A percentile compares a stretch with the other conserved stretches of the same genome.
These are phyloP conservation scores for Sogatella furcifera DNA, from an alignment of 1,140 invertebrate species.

Conservation along the genomic window DNA sequence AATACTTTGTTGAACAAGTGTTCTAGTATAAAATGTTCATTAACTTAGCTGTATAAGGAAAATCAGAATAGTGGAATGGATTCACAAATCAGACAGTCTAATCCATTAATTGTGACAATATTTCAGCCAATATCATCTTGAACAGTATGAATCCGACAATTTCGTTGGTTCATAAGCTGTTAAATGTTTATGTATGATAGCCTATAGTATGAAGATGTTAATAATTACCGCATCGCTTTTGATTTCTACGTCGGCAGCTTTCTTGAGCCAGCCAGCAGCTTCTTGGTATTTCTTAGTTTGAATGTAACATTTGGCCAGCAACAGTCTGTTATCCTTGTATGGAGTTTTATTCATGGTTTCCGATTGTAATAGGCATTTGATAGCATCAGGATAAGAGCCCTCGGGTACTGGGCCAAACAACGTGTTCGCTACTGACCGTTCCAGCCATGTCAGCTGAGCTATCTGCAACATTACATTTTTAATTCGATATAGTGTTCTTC, in stretches of 20 bases:
- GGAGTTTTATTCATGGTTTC: constrained; percentile 45
- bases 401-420: constrained; percentile 54
- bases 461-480: constrained; percentile 33
- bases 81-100: too few species aligned
- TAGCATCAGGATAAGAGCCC: constrained; percentile 52
- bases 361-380: constrained; percentile 50
- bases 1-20: too few species aligned
- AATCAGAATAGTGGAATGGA: too few species aligned
- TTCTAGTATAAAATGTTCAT: too few species aligned
- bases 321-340: constrained; percentile 60
- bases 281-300: constrained; percentile 37
- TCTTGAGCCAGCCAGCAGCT: constrained; percentile 45
- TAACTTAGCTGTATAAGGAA: too few species aligned
- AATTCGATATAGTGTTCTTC: background rate
- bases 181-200: background rate
- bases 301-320: constrained; percentile 57
- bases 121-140: too few species aligned
- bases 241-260: constrained; percentile 28
- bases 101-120: too few species aligned
- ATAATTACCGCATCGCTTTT: constrained; percentile 20
- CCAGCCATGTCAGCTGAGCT: constrained; percentile 52
- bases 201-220: background rate
- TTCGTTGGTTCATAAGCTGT: too few species aligned
- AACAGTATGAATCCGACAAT: too few species aligned
- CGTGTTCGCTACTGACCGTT: constrained; percentile 57